Evolutionary conservation across 2,113 vertebrate genomes (phyloP), one percentile per base, ranked within the genome.

Genomic region (Tor tambroides): DNA sequence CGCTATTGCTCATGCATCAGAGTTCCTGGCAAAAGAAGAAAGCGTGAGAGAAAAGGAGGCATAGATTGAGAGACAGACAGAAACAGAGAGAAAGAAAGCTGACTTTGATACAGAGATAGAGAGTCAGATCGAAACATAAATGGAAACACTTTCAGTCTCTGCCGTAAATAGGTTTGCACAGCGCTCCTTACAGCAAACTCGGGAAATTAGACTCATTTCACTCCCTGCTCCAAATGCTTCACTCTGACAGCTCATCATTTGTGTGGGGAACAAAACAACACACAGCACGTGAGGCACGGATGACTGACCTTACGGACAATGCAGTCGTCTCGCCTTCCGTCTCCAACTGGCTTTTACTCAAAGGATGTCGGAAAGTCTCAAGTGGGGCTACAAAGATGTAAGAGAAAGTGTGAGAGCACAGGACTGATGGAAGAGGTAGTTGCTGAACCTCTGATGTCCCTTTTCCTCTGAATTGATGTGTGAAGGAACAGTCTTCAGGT

Each of bases 381-480:
- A 49, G 19, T 35, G 56, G 14, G 59, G 80, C 23, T 12, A 75
- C 23, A 61, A 14, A 77, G 65, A n/a, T 46, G 17, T 2, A 43
- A 14, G 75, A 51, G 10, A 89, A 83, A 49, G 35, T 8, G 59
- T 83, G 21, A 83, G 72, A 71, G 71, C 23, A 51, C 28, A 67
- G 67, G 72, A 41, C 43, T 46, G 30, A 84, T 35, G 61, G 32
- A 41, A 84, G 54, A 67, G 83, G 87, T 72, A 46, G 49, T 51
- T 65, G 75, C 12, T 35, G 61, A 72, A 63, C 87, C 74, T 85
- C 88, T 69, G 28, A 88, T 83, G 80, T 74, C 83, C 80, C 43
- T 77, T 59, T 84, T 91, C 89, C 90, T 86, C 89, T 65, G 86
- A 63, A 85, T 90, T 75, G 87, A 69, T 79, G 63, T 72, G 63